phyloP scores from a whole-genome alignment of 2,888 invertebrate species.

The Leptarthrus brevirostris region DNA sequence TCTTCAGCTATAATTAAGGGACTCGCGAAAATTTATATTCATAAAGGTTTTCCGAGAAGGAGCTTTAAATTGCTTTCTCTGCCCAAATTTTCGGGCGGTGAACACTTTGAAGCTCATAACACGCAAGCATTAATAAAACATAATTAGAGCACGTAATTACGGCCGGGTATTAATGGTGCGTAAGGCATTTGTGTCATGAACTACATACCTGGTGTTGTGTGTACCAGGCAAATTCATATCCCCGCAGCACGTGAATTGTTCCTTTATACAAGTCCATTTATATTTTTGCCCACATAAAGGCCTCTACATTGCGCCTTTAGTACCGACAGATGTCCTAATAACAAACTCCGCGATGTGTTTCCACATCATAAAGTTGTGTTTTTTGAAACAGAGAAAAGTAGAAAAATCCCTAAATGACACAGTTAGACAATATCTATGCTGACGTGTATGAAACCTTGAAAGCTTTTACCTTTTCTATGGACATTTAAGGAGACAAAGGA shows the following conservation, averaged over 20 bases:
- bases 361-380: slow-evolving; percentile 10
- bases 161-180: slow-evolving; percentile 21
- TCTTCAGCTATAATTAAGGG: slow-evolving; percentile 19
- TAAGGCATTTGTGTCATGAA: slow-evolving; percentile 21
- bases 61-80: slow-evolving; percentile 1
- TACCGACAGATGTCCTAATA: slow-evolving; percentile 10
- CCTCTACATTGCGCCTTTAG: slow-evolving; percentile 12
- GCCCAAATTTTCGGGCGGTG: neutral
- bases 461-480: no score
- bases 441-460: no score
- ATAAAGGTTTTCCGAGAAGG: neutral
- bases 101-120: slow-evolving; percentile 5
- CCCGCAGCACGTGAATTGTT: slow-evolving; percentile 11
- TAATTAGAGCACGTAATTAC: slow-evolving; percentile 40
- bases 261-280: slow-evolving; percentile 36
- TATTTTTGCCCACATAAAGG: slow-evolving; percentile 1
- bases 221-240: slow-evolving; percentile 10
- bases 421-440: no score
- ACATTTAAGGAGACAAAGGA: no score
- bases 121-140: slow-evolving; percentile 41
- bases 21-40: slow-evolving; percentile 22
- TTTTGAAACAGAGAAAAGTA: slow-evolving; percentile 4
- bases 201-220: slow-evolving; percentile 20
- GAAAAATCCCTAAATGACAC: no score
- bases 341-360: neutral